phyloP scores from a whole-genome alignment of 2,113 vertebrate species.

The Willisornis vidua region DNA sequence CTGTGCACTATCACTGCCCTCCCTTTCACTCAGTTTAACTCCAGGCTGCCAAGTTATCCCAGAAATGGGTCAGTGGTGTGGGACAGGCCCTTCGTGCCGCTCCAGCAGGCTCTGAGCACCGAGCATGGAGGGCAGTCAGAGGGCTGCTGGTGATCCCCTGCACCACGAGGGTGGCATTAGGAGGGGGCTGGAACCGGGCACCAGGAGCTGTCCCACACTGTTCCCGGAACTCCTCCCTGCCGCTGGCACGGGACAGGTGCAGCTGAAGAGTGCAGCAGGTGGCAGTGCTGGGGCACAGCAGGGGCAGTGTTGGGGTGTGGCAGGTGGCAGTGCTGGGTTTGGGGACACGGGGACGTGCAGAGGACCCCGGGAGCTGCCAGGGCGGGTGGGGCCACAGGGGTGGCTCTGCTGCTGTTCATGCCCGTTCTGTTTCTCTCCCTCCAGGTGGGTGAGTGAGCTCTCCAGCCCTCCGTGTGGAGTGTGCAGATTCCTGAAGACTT shows the following conservation, averaged over 20 bases:
- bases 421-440: neutral
- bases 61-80: fast-evolving
- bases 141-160: neutral
- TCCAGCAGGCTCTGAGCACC: fast-evolving
- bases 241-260: fast-evolving
- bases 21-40: fast-evolving
- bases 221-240: neutral
- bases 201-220: fast-evolving
- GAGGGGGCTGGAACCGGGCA: neutral
- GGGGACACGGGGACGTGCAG: fast-evolving
- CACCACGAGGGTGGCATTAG: no score
- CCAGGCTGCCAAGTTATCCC: fast-evolving
- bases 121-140: neutral
- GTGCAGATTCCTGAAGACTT: fast-evolving
- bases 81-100: neutral
- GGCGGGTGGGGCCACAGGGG: no score
- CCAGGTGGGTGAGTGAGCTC: neutral
- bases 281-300: neutral
- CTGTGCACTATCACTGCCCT: neutral
- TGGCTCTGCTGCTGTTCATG: neutral
- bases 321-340: neutral
- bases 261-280: neutral
- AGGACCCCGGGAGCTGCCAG: neutral
- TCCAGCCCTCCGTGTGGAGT: neutral
- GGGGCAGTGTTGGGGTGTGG: no score